phyloP scores from a whole-genome alignment of 1,140 invertebrate genomes.

The Lepidurus packardi region DNA sequence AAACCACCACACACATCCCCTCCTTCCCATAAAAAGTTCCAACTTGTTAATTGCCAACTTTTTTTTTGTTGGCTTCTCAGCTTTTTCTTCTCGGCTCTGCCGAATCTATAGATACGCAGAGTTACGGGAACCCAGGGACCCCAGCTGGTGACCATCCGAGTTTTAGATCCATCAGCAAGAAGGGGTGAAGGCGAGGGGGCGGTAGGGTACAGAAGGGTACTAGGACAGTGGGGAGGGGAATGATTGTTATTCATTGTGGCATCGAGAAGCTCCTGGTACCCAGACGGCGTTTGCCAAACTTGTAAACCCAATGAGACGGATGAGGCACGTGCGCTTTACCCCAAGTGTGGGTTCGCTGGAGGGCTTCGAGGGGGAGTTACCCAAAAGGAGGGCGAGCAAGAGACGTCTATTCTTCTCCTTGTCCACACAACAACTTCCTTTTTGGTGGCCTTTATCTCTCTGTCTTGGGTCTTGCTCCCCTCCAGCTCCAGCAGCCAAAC shows the following conservation, averaged over 20 bases:
- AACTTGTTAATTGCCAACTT: not conserved
- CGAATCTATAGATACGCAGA: too few relatives aligned
- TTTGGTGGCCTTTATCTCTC: not conserved
- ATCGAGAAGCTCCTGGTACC: not conserved
- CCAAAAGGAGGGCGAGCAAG: not conserved
- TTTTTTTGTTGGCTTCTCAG: not conserved
- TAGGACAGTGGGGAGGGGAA: not conserved
- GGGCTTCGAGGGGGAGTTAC: not conserved
- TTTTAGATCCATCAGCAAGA: not conserved
- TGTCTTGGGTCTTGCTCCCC: not conserved
- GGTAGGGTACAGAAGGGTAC: not conserved
- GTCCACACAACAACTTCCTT: not conserved
- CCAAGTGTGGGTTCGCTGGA: not conserved
- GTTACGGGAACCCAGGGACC: too few relatives aligned
- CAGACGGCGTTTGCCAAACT: slow-evolving; percentile 10
- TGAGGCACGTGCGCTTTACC: not conserved
- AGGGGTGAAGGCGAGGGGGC: not conserved
- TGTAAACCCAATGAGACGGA: not conserved
- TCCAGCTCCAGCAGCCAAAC: not conserved
- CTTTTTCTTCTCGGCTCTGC: too few relatives aligned
- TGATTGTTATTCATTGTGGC: not conserved
- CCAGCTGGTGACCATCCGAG: too few relatives aligned
- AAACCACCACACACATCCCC: not conserved
- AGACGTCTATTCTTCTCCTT: not conserved
- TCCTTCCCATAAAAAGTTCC: not conserved